Percentiles rank a stretch among this genome's conserved stretches.
Evolutionary conservation across 2,888 invertebrate genomes (phyloP).

Genomic region (Zaprionus obscuricornis): DNA sequence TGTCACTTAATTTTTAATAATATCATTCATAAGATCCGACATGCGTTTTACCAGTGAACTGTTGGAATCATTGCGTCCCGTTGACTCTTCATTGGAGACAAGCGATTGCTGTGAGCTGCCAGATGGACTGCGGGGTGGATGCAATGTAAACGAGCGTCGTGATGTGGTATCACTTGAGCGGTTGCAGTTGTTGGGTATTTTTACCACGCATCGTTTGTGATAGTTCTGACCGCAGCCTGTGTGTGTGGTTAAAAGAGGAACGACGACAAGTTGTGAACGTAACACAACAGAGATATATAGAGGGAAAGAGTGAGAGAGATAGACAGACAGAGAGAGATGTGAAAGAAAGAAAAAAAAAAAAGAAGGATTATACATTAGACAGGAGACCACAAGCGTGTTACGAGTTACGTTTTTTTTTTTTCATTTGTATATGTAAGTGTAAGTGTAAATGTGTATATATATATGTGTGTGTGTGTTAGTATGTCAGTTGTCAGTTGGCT

Average conservation of each 20-base stretch:
- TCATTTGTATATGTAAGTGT: conserved; percentile 13
- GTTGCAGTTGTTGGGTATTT: conserved; percentile 98
- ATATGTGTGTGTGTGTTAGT: too few relatives aligned
- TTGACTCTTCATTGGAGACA: conserved; percentile 85
- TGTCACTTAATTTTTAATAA: conserved; percentile 81
- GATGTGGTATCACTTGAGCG: conserved; percentile 83
- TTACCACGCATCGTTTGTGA: conserved; percentile 98
- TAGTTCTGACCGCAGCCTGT: conserved; percentile 98
- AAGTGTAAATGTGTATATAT: neutral
- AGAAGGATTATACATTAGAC: neutral
- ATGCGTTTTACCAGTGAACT: conserved; percentile 90
- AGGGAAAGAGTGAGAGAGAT: neutral
- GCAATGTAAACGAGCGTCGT: conserved; percentile 83
- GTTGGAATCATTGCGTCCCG: conserved; percentile 83
- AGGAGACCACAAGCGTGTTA: conserved; percentile 32
- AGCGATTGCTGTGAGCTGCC: conserved; percentile 88
- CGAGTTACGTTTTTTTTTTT: too few relatives aligned
- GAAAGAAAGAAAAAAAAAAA: too few relatives aligned
- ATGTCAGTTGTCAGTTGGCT: conserved; percentile 15
- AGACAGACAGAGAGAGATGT: too few relatives aligned
- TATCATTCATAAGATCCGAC: conserved; percentile 86
- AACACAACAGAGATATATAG: too few relatives aligned
- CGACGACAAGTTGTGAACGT: too few relatives aligned
- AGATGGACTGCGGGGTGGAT: conserved; percentile 88
- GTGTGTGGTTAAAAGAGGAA: conserved; percentile 33